Conservation (phyloP, 2,797 vertebrate species). For the Sebastes steindachneri region DNA sequence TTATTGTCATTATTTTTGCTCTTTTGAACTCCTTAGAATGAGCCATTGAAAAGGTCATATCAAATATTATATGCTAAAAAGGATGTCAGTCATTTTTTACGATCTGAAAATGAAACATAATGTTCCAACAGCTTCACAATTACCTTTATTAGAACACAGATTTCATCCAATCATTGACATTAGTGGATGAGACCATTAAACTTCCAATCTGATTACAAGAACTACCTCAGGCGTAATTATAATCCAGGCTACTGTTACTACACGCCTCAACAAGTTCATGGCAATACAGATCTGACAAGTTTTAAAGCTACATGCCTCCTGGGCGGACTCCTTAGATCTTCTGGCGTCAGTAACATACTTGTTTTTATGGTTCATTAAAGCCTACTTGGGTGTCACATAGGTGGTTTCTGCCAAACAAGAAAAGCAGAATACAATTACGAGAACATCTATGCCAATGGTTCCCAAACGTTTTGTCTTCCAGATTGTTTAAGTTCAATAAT, state of each 20-base stretch:
- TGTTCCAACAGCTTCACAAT: background rate
- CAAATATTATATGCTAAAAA: background rate
- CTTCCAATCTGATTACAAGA: background rate
- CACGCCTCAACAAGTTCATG: conserved; percentile 20
- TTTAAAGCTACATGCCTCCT: conserved; percentile 8
- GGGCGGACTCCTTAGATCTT: conserved; percentile 13
- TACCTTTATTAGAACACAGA: background rate
- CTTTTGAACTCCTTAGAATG: background rate
- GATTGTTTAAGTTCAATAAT: background rate
- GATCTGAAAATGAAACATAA: background rate
- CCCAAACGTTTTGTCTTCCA: background rate
- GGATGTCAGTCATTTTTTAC: background rate
- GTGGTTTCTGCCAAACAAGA: background rate
- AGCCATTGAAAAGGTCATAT: background rate
- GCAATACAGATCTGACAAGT: background rate
- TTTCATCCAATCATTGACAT: background rate
- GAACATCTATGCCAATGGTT: background rate
- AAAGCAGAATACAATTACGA: background rate
- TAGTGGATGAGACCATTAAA: background rate
- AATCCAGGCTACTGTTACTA: background rate
- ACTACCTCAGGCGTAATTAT: background rate
- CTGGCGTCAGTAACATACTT: conserved; percentile 1
- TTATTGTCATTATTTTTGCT: background rate
- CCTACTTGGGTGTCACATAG: background rate
- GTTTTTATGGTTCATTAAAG: conserved; percentile 6